These are phyloP conservation scores for Scolopax rusticola DNA, from an alignment of 2,797 vertebrate species.

Conservation along the genomic window DNA sequence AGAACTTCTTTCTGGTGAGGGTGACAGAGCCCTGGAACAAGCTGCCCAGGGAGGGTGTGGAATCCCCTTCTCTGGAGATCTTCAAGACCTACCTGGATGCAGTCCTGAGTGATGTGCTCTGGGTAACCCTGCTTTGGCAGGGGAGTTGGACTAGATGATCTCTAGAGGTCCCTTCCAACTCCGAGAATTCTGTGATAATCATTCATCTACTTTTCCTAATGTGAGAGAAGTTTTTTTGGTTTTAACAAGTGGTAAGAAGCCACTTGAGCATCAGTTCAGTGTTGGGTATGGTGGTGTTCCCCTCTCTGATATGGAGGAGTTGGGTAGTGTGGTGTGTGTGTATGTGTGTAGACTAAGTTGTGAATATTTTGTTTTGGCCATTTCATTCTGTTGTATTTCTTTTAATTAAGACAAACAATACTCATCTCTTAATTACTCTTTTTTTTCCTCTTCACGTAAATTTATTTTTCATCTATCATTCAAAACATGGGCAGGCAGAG, in stretches of 20 bases:
- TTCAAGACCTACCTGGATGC: no score
- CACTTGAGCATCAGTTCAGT: neutral
- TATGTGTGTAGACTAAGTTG: neutral
- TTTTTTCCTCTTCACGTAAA: neutral
- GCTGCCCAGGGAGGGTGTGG: no score
- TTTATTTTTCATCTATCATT: neutral
- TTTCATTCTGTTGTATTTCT: neutral
- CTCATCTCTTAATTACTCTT: neutral
- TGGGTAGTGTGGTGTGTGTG: no score
- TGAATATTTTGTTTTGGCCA: neutral
- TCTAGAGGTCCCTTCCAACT: no score
- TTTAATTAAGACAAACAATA: neutral
- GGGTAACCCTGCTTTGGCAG: no score
- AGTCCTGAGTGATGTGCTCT: no score
- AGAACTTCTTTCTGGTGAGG: no score
- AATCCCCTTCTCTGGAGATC: no score
- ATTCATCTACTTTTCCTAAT: conserved; percentile 3
- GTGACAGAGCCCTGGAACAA: no score
- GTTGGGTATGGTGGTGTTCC: neutral
- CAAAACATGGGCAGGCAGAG: neutral
- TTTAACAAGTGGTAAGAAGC: neutral
- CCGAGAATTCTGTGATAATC: no score
- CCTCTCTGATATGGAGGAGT: neutral
- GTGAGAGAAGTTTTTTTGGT: neutral
- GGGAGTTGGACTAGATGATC: no score